Evolutionary conservation across 2,113 vertebrate species (phyloP), one percentile per base, ranked within the genome.

Genomic region (Eolophus roseicapilla): DNA sequence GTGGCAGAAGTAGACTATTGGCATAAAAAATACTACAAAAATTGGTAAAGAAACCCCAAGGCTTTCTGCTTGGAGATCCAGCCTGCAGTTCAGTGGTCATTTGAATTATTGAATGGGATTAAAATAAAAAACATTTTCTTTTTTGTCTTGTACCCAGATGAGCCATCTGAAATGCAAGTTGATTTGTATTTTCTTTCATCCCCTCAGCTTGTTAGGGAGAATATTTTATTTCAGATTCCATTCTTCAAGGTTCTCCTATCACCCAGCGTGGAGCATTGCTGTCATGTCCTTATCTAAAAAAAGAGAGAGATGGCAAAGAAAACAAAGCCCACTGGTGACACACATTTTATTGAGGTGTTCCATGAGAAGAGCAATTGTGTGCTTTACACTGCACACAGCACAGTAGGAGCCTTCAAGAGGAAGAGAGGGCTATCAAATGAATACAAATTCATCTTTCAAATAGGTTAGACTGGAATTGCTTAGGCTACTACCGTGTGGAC

Each of bases 61-160:
- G 93, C 94, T 95, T 97, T 97, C 94, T 97, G 68, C 93, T 94
- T 96, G 92, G 96, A 95, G 91, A 96, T 71, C 77, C 49, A 77
- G 86, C 59, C 73, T 74, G 78, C 82, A 85, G 82, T 97, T 97
- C 88, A 93, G 78, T 73, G 95, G 96, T 94, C 95, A 97, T 98
- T 98, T 98, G 93, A 98, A 98, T 98, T 97, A 97, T 95, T 97
- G 96, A 97, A 97, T 97, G 87, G 74, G 88, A 96, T 94, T 91
- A 96, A 97, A 97, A 96, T 95, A 95, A 97, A 98, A 97, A 85
- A 78, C 37, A 85, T 93, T 97, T 96, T 63, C 90, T 31, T 96
- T 96, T 96, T 77, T 96, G 93, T 97, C 87, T 83, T 97, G 93
- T 96, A 87, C 69, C 86, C 90, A 96, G 87, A 96, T 81, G 70